These are phyloP conservation scores for Drosophila sproati DNA, from an alignment of 1,140 invertebrate genomes.

Conservation along the genomic window DNA sequence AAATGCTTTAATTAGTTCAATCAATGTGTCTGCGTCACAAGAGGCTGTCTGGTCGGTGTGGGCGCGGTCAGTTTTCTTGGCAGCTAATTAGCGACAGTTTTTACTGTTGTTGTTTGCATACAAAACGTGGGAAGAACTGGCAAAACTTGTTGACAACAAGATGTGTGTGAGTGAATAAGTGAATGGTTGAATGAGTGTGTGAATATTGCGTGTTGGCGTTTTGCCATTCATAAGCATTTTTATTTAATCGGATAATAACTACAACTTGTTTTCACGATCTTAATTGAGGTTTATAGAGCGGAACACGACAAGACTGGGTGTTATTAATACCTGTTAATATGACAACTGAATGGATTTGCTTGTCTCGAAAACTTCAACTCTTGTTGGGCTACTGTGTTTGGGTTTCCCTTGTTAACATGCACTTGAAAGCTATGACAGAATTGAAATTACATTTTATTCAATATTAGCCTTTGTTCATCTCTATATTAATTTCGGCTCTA, in stretches of 20 bases:
- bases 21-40: conserved; percentile 2
- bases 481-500: no score
- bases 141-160: neutral
- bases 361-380: neutral
- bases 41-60: conserved; percentile 14
- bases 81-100: conserved; percentile 67
- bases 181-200: no score
- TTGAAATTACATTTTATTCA: no score
- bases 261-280: neutral
- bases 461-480: no score
- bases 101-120: conserved; percentile 36
- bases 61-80: conserved; percentile 45
- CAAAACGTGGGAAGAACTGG: conserved; percentile 46
- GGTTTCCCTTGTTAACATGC: no score
- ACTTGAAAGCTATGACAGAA: no score
- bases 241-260: neutral
- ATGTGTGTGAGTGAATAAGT: neutral
- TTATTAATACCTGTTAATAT: neutral
- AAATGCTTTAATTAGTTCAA: conserved; percentile 48
- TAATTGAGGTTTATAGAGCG: neutral
- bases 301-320: neutral
- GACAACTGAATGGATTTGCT: neutral
- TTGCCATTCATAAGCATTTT: neutral
- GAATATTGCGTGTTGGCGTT: conserved; percentile 31
- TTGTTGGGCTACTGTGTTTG: no score